A percentile compares a stretch with the other conserved stretches of the same genome.
Conservation (phyloP, 2,888 invertebrate species). For the Nemoura dubitans region DNA sequence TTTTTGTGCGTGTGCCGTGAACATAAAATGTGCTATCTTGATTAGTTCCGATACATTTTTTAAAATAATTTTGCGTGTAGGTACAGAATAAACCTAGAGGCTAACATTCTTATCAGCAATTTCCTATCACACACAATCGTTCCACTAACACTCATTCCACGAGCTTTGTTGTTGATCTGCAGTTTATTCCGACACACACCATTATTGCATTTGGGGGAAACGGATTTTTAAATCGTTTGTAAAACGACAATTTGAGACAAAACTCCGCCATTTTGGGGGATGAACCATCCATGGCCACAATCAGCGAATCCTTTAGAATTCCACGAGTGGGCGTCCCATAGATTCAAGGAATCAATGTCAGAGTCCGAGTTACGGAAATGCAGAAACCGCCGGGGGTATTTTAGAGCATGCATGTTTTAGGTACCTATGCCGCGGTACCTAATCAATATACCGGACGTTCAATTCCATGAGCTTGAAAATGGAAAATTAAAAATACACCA, state of each 20-base stretch:
- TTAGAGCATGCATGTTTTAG: too few relatives aligned
- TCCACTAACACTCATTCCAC: background rate
- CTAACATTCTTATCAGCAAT: background rate
- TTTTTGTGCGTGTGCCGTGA: background rate
- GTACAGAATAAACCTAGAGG: background rate
- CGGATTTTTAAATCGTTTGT: background rate
- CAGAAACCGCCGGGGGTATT: background rate
- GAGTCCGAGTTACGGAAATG: background rate
- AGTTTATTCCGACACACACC: background rate
- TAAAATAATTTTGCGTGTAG: conserved; percentile 1
- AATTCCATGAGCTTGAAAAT: background rate
- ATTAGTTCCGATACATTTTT: background rate
- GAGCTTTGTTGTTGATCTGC: background rate
- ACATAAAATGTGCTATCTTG: background rate
- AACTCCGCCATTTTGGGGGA: background rate
- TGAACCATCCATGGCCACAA: background rate
- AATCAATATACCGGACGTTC: background rate
- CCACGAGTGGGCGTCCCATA: background rate
- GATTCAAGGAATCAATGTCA: background rate
- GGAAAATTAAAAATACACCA: background rate
- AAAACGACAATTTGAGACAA: background rate
- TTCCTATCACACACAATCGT: background rate
- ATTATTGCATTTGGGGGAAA: background rate
- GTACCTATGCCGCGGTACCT: background rate
- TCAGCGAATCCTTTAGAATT: background rate